These are phyloP conservation scores for Nasonia longicornis DNA, from an alignment of 1,140 invertebrate species.

Conservation along the genomic window DNA sequence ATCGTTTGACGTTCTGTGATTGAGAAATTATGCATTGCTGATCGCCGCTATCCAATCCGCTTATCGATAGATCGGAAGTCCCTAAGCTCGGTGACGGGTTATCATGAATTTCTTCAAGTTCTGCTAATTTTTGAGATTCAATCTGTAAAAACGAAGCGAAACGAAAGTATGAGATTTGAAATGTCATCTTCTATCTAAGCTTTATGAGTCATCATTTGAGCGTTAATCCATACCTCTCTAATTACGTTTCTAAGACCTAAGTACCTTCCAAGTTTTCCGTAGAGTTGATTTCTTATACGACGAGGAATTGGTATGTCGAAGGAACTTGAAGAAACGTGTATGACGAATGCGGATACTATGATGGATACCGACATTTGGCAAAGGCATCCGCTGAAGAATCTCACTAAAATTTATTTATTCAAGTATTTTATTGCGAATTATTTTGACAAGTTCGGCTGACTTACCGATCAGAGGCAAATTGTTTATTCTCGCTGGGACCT, in stretches of 20 bases:
- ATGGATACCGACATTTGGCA: slow-evolving; percentile 72
- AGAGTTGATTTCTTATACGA: slow-evolving; percentile 68
- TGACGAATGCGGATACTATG: slow-evolving; percentile 72
- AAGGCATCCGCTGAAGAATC: slow-evolving; percentile 70
- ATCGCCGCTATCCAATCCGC: slow-evolving; percentile 55
- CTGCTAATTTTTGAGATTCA: slow-evolving; percentile 58
- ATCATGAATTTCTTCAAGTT: slow-evolving; percentile 45
- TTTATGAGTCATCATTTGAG: background rate
- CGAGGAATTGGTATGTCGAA: slow-evolving; percentile 70
- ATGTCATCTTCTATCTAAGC: no score
- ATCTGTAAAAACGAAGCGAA: slow-evolving; percentile 41
- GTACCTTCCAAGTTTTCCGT: slow-evolving; percentile 68
- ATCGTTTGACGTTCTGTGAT: slow-evolving; percentile 63
- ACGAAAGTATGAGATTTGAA: background rate
- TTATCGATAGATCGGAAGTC: slow-evolving; percentile 55
- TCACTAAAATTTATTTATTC: slow-evolving; percentile 67
- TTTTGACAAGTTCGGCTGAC: slow-evolving; percentile 15
- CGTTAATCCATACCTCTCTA: slow-evolving; percentile 42
- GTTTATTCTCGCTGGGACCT: slow-evolving; percentile 71
- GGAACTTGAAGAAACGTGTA: slow-evolving; percentile 67
- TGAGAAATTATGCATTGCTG: slow-evolving; percentile 61
- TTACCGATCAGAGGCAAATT: slow-evolving; percentile 75
- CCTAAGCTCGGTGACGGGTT: slow-evolving; percentile 38
- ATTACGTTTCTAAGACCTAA: slow-evolving; percentile 63
- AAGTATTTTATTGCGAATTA: background rate